These are phyloP conservation scores for Erebia epiphron DNA, from an alignment of 2,888 invertebrate species.

Conservation along the genomic window DNA sequence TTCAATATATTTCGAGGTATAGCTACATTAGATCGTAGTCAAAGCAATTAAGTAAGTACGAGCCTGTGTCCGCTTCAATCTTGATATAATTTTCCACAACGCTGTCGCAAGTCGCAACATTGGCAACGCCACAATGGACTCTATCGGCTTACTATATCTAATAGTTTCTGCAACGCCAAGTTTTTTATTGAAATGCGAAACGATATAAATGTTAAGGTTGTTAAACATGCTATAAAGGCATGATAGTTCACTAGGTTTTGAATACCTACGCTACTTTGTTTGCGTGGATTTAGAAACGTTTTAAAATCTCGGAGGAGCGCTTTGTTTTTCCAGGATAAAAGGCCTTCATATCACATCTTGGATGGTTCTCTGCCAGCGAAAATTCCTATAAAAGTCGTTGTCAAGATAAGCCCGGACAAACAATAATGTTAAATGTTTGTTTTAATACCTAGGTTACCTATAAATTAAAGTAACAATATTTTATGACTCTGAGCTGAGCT, in stretches of 20 bases:
- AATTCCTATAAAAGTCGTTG: no score
- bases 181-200: slow-evolving; percentile 48
- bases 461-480: no score
- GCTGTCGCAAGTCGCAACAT: neutral
- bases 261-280: neutral
- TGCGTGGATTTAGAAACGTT: neutral
- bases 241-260: neutral
- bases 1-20: neutral
- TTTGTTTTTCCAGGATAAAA: neutral
- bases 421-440: no score
- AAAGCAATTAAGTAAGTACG: slow-evolving; percentile 2
- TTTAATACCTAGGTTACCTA: no score
- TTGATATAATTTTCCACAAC: neutral
- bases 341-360: no score
- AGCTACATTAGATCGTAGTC: neutral
- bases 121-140: neutral
- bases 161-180: slow-evolving; percentile 40
- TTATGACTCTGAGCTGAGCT: no score
- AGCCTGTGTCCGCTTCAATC: neutral
- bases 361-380: no score
- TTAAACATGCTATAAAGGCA: neutral
- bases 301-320: neutral
- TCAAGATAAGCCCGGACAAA: no score
- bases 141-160: slow-evolving; percentile 3
- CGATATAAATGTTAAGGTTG: slow-evolving; percentile 38